Base-by-base conservation (phyloP, 2,888 invertebrate species). In the Ceratothoa steindachneri region DNA sequence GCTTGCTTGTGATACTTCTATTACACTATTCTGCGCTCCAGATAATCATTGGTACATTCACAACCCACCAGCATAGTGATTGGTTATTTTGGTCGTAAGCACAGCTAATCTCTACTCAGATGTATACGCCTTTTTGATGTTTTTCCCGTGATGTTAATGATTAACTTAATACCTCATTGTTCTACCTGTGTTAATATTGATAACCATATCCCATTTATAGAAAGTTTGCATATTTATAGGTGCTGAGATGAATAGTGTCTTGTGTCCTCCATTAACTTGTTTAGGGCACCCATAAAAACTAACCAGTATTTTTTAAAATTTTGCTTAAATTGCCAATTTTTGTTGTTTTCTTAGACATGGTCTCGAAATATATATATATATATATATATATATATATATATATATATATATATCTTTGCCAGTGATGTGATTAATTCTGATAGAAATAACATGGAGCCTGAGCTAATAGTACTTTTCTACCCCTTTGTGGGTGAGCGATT, bases 151-250 rank as follows among this genome's bases (percentile, higher is more conserved):
- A 41, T 41, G 41, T 41, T 41, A 41, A n/a, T 69, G 69, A 72
- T 69, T 69, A 75, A 75, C 75, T 75, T 75, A 72, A 75, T 75
- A 75, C 75, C 75, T 75, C 75, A 75, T 72, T 69, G 72, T 72
- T 75, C 75, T 75, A 75, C 75, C 75, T 75, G 72, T 75, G 41
- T 41, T 41, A 41, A 41, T 41, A 41, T 41, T 41, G 41, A 41
- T 41, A 41, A 41, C 41, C 41, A 41, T 41, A 41, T 41, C 41
- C 41, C 41, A 41, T 41, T 41, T 9, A 15, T 9, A 41, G 5
- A 41, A 9, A 9, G 7, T 9, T 15, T 15, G 15, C 41, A 41
- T 9, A 41, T 41, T 41, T 41, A 41, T 41, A 41, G 41, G 41
- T 41, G 41, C 41, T 41, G 41, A 41, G 41, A 41, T 9, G 41